phyloP scores from a whole-genome alignment of 2,888 invertebrate species.

The Apamea epomidion region DNA sequence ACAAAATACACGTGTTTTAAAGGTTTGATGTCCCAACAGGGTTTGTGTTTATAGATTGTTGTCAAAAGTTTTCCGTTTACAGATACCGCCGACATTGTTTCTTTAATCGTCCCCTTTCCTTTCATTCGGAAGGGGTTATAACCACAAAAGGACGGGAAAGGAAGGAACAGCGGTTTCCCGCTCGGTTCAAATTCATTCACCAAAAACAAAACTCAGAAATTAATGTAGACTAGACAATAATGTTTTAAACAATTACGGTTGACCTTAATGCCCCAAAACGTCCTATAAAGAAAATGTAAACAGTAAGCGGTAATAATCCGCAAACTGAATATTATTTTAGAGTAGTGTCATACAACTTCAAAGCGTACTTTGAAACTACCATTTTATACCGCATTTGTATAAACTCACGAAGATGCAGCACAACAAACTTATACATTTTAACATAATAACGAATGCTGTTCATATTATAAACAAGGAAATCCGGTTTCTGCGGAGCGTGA shows the following conservation, averaged over 20 bases:
- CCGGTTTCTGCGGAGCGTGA: constrained; percentile 66
- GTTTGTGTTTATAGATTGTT: constrained; percentile 26
- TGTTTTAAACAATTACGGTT: constrained; percentile 12
- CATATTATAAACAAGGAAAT: constrained; percentile 68
- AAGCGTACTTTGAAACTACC: constrained; percentile 37
- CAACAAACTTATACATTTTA: constrained; percentile 64
- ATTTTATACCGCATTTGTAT: constrained; percentile 37
- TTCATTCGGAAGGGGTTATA: constrained; percentile 22
- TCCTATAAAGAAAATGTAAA: constrained; percentile 16
- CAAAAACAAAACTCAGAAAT: constrained; percentile 45
- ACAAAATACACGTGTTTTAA: not conserved
- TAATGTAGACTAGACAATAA: constrained; percentile 9
- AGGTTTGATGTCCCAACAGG: not conserved
- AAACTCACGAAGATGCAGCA: constrained; percentile 51
- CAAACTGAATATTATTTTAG: constrained; percentile 36
- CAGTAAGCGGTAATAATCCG: constrained; percentile 24
- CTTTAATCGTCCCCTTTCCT: constrained; percentile 45
- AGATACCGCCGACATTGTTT: constrained; percentile 43
- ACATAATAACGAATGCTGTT: constrained; percentile 65
- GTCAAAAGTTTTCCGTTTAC: constrained; percentile 54
- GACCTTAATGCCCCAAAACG: constrained; percentile 1
- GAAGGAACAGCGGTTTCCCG: constrained; percentile 28
- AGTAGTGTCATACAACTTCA: constrained; percentile 30
- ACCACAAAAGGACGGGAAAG: constrained; percentile 47
- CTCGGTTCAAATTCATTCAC: constrained; percentile 43